Evolutionary conservation across 2,797 vertebrate species (phyloP), one percentile per base, ranked within the genome.

Genomic region (Lutjanus argentimaculatus): DNA sequence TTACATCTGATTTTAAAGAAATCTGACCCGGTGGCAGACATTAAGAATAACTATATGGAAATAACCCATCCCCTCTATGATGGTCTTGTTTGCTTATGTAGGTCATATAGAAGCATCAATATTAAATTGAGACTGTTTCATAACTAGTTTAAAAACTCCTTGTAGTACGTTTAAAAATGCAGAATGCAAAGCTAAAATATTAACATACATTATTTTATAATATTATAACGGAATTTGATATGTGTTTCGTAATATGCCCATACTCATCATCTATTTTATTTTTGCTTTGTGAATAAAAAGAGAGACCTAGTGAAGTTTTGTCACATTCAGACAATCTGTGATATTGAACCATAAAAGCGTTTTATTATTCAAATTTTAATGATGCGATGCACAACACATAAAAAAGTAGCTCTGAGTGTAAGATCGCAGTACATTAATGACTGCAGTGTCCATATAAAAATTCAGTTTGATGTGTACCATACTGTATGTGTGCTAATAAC

Each of bases 401-500:
- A 70, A 69, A 45, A 67, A 17, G 19, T 65, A 40, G 30, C 22
- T 61, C 21, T 48, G 36, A 67, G 12, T 57, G 53, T 5, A 42
- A 71, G 71, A 68, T 2, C 5, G 4, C 40, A 17, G 19, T n/a
- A 45, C n/a, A 48, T 45, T 67, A 59, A 74, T 70, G 52, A 79
- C 30, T 65, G 7, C 12, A 21, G 68, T 67, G 19, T n/a, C 66
- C 16, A 56, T 52, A 19, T 81, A 67, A 58, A 79, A 64, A 82
- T 49, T 68, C 73, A 16, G 57, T 85, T 80, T 85, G 77, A 80
- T 80, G 67, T 68, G 11, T 67, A 42, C 8, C 7, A 51, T 67
- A 67, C 36, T 61, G 73, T 66, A 62, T 62, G 30, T 53, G 48
- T 70, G 12, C 64, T 75, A 69, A 80, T 75, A 58, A 77, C 75